phyloP scores from a whole-genome alignment of 2,797 vertebrate genomes.

The Simalia tracyae region DNA sequence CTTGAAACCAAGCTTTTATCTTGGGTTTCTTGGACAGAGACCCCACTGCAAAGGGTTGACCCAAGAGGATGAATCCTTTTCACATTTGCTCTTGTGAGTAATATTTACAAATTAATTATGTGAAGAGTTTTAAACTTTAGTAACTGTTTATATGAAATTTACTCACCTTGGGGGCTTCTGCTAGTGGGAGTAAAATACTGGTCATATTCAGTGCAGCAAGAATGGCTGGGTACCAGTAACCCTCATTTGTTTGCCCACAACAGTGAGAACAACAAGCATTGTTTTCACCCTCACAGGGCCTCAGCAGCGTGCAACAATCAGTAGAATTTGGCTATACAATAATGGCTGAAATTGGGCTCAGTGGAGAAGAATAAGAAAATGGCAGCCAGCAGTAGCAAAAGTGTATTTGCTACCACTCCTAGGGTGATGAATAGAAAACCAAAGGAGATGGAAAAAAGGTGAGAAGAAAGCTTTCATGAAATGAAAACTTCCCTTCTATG shows the following conservation, averaged over 20 bases:
- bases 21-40: neutral
- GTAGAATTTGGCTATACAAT: neutral
- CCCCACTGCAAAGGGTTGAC: neutral
- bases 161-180: neutral
- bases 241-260: neutral
- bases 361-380: neutral
- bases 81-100: neutral
- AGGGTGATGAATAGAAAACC: neutral
- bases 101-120: neutral
- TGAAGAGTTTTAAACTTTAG: neutral
- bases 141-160: neutral
- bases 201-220: neutral
- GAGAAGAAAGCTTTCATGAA: neutral
- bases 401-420: neutral
- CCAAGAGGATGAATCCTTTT: neutral
- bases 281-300: neutral
- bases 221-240: neutral
- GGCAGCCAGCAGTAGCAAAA: neutral
- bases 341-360: neutral
- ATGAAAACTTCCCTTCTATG: neutral
- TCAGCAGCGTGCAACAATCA: neutral
- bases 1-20: neutral
- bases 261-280: neutral
- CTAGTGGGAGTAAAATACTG: neutral
- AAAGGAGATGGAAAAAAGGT: neutral